Evolutionary conservation across 2,113 vertebrate species (phyloP).

Genomic region (Leptobrachium leishanense): DNA sequence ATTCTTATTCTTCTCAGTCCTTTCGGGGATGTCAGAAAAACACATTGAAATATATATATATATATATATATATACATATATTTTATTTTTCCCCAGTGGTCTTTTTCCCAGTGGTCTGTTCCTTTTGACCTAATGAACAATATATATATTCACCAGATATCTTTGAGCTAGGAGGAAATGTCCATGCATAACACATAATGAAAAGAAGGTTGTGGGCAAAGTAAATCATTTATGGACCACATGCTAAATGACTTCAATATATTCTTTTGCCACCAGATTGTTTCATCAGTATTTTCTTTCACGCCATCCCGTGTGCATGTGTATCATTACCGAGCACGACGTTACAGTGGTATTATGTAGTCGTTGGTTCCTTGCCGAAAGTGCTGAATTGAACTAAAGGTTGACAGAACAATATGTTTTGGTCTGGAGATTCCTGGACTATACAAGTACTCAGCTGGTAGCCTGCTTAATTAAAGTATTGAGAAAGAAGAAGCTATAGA

Average conservation of each 20-base stretch:
- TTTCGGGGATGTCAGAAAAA: too few relatives aligned
- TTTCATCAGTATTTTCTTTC: conserved; percentile 19
- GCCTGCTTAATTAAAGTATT: conserved; percentile 35
- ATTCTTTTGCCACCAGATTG: background rate
- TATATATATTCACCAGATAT: background rate
- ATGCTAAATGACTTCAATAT: background rate
- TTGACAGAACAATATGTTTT: conserved; percentile 36
- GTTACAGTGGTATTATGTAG: conserved; percentile 28
- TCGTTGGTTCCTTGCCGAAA: conserved; percentile 18
- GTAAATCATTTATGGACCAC: background rate
- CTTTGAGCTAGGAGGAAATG: background rate
- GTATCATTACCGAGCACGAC: background rate
- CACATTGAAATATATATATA: too few relatives aligned
- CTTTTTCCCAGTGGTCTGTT: background rate
- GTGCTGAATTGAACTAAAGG: conserved; percentile 14
- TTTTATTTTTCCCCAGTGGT: background rate
- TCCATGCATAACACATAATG: background rate
- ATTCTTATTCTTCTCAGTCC: too few relatives aligned
- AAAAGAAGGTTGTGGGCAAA: background rate
- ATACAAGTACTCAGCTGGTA: conserved; percentile 30
- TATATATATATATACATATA: too few relatives aligned
- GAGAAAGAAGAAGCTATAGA: conserved; percentile 17
- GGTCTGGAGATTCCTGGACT: conserved; percentile 8
- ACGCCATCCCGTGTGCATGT: conserved; percentile 28
- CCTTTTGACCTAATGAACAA: background rate